Evolutionary conservation across 2,888 invertebrate species (phyloP).

Genomic region (Ceriagrion tenellum): DNA sequence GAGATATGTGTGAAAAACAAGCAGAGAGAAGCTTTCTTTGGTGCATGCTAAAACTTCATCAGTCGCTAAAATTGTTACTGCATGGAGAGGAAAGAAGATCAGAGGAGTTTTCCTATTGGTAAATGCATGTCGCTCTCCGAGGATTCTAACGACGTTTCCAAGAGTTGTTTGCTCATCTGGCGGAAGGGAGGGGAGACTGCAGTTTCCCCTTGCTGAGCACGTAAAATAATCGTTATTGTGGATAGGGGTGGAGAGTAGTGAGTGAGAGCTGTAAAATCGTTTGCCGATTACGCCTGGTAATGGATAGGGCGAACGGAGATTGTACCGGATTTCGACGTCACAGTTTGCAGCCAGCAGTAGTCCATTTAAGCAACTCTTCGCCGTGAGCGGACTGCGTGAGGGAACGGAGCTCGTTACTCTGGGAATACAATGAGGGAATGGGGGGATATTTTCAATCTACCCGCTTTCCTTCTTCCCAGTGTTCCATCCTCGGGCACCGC

Average conservation of each 20-base stretch:
- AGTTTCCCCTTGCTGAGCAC: background rate
- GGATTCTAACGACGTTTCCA: background rate
- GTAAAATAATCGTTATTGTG: background rate
- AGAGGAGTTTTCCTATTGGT: background rate
- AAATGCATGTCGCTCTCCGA: background rate
- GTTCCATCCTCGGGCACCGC: background rate
- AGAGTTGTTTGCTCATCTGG: background rate
- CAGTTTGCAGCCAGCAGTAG: background rate
- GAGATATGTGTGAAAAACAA: too few relatives aligned
- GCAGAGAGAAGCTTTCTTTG: too few relatives aligned
- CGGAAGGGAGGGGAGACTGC: background rate
- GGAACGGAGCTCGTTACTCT: too few relatives aligned
- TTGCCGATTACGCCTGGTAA: constrained; percentile 19
- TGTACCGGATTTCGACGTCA: background rate
- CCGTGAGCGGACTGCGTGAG: background rate
- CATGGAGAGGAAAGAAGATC: background rate
- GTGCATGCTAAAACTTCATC: too few relatives aligned
- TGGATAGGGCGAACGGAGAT: constrained; percentile 36
- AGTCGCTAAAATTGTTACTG: too few relatives aligned
- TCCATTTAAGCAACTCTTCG: background rate
- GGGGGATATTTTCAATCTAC: background rate
- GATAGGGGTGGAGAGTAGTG: background rate
- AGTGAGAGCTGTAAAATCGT: background rate
- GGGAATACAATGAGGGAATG: too few relatives aligned
- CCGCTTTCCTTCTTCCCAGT: background rate